Conservation (phyloP, 1,140 invertebrate genomes). For the Calycopis cecrops region DNA sequence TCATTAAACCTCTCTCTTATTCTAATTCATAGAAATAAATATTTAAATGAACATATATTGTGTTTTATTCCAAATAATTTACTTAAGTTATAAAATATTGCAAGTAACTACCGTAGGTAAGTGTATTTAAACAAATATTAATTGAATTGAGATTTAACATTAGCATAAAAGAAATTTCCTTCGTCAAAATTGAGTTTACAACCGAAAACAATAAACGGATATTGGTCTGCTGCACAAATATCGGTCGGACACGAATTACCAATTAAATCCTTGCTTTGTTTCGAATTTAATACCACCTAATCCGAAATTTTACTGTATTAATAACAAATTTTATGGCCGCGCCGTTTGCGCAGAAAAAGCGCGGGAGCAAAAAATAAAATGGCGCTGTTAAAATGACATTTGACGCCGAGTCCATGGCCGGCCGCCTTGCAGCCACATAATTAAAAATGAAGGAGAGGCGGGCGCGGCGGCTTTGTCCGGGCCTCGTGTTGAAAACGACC, state of each 20-base stretch:
- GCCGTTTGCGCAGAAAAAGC: conserved; percentile 42
- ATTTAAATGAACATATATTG: too few species aligned
- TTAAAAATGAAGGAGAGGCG: conserved; percentile 36
- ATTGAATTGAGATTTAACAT: too few species aligned
- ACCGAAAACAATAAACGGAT: conserved; percentile 63
- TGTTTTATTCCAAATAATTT: too few species aligned
- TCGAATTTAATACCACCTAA: conserved; percentile 69
- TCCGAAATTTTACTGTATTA: conserved; percentile 70
- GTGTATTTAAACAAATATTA: too few species aligned
- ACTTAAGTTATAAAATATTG: too few species aligned
- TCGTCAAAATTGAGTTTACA: conserved; percentile 43
- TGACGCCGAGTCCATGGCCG: conserved; percentile 33
- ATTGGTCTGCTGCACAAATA: conserved; percentile 39
- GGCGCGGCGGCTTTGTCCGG: conserved; percentile 27
- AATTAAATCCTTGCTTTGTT: conserved; percentile 72
- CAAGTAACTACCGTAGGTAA: too few species aligned
- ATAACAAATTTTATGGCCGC: conserved; percentile 67
- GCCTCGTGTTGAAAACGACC: too few species aligned
- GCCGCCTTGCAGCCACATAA: conserved; percentile 31
- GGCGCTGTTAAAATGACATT: conserved; percentile 56
- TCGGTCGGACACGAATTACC: conserved; percentile 51
- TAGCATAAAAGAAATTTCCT: not conserved
- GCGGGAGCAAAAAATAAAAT: conserved; percentile 50
- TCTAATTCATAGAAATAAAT: too few species aligned
- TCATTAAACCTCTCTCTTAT: too few species aligned